phyloP scores from a whole-genome alignment of 2,113 vertebrate genomes.

The Hirundichthys speculiger region DNA sequence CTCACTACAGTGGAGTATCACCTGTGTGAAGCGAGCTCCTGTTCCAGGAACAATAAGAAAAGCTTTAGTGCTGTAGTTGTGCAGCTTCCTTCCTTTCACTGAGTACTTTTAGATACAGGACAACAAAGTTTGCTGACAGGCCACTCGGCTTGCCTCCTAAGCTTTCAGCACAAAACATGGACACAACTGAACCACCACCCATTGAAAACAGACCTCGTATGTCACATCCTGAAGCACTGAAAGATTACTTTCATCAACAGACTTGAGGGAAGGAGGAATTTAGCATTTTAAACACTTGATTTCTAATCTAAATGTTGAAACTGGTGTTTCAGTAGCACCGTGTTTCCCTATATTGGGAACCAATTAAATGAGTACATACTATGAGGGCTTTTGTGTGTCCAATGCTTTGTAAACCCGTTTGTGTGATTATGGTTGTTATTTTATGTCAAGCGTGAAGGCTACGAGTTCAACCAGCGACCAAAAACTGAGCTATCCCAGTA shows the following conservation, averaged over 20 bases:
- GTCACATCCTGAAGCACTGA: constrained; percentile 23
- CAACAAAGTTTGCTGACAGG: constrained; percentile 37
- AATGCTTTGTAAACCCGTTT: constrained; percentile 24
- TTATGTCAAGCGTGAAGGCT: constrained; percentile 11
- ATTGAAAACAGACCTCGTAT: constrained; percentile 24
- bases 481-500: constrained; percentile 27
- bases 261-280: constrained; percentile 18
- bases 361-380: neutral
- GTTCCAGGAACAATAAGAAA: constrained; percentile 10
- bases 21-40: constrained; percentile 24
- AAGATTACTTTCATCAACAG: constrained; percentile 51
- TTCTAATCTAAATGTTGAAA: constrained; percentile 37
- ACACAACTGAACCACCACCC: constrained; percentile 16
- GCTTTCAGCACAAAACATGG: constrained; percentile 54
- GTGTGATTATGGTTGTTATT: constrained; percentile 34
- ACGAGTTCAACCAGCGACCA: constrained; percentile 40
- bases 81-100: constrained; percentile 67
- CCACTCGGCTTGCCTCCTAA: constrained; percentile 34
- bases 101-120: constrained; percentile 29
- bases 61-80: neutral
- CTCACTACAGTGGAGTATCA: constrained; percentile 1
- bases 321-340: constrained; percentile 24
- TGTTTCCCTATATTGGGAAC: constrained; percentile 64
- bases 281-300: constrained; percentile 24
- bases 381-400: constrained; percentile 8